These are phyloP conservation scores for Scaptomyza pallida DNA, from an alignment of 1,140 invertebrate species.

Conservation along the genomic window DNA sequence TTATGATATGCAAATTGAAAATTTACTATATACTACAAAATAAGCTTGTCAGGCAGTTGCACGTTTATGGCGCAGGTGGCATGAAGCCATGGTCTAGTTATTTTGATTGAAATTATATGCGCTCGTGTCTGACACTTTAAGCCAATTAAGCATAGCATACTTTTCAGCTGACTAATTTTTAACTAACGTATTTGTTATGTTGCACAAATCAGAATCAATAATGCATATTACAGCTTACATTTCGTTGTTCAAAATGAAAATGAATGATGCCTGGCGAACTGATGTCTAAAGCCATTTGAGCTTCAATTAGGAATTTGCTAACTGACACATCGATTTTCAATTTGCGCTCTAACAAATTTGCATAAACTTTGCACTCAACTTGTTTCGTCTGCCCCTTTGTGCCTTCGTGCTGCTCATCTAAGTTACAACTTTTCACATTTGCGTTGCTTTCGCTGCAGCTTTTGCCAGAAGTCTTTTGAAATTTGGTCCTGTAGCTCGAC, in stretches of 20 bases:
- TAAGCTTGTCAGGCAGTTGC: conserved; percentile 42
- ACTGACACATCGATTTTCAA: conserved; percentile 55
- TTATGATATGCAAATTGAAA: conserved; percentile 82
- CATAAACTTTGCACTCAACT: conserved; percentile 49
- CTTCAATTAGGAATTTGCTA: conserved; percentile 26
- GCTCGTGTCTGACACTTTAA: conserved; percentile 39
- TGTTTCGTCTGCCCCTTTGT: conserved; percentile 1
- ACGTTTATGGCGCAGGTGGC: conserved; percentile 37
- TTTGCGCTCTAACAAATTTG: conserved; percentile 47
- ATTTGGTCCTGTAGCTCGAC: conserved; percentile 31
- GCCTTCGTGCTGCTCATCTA: neutral
- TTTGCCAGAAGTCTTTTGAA: conserved; percentile 22
- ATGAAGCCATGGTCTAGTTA: conserved; percentile 59
- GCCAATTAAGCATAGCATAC: conserved; percentile 35
- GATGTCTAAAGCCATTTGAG: conserved; percentile 4
- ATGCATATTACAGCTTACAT: neutral
- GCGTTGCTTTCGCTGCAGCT: conserved; percentile 27
- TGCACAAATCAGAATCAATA: neutral
- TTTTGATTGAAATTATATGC: conserved; percentile 72
- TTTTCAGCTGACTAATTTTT: conserved; percentile 19
- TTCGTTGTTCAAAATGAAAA: neutral
- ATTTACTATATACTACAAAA: conserved; percentile 60
- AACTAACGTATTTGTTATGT: neutral
- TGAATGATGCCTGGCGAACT: conserved; percentile 5
- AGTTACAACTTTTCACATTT: conserved; percentile 46